Evolutionary conservation across 2,888 invertebrate genomes (phyloP), one percentile per base, ranked within the genome.

Genomic region (Protodeltote pygarga): DNA sequence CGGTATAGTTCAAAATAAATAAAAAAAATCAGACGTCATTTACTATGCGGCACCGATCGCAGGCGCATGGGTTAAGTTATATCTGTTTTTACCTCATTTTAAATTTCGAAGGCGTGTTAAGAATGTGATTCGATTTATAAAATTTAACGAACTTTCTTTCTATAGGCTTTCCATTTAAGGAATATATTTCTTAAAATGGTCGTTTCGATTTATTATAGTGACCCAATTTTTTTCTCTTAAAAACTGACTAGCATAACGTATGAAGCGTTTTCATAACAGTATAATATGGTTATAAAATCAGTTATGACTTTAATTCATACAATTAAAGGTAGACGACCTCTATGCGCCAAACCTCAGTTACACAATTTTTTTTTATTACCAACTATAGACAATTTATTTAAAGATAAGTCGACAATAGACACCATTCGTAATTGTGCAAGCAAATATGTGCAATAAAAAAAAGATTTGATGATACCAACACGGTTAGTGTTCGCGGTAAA

Each of bases 91-190:
- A 74, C 70, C 66, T 75, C 53, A 71, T 77, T 87, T 85, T 77
- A 48, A 79, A 86, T 85, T 86, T 82, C 54, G 76, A 80, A 79
- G 73, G 75, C 78, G 79, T 70, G 51, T 47, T 49, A 58, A 54
- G 49, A 51, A 54, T 73, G 81, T 81, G 84, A 73, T 80, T 79
- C 69, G 75, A 75, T 78, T 87, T 81, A 75, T 65, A 73, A 86
- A 74, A 51, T 60, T 54, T 47, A 60, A 60, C 29, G 17, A 65
- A 75, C 75, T 77, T 75, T 77, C 75, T 72, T 77, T 33, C 58
- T 54, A 40, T 42, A 25, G 21, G 37, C 50, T 55, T 60, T 68
- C 65, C 25, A 37, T 40, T 13, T 5, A 48, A 38, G 28, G 40
- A 32, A 55, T 55, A 15, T 25, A 54, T 49, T 24, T 49, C 8